These are phyloP conservation scores for Euschistus heros DNA, from an alignment of 1,140 invertebrate genomes.

Conservation along the genomic window DNA sequence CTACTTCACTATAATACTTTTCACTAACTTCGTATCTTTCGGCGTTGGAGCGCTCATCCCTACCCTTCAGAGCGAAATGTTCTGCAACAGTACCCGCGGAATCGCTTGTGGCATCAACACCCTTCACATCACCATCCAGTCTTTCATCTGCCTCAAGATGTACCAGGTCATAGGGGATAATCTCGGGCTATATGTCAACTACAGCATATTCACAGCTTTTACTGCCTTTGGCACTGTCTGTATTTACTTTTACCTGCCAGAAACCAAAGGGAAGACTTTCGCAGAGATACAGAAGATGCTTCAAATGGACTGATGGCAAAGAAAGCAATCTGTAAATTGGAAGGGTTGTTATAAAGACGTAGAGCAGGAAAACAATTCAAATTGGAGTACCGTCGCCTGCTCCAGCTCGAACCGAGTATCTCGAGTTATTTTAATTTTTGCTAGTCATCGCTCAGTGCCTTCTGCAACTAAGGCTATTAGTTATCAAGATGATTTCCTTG, in stretches of 20 bases:
- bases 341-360: too few species aligned
- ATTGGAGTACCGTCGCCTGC: too few species aligned
- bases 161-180: slow-evolving; percentile 37
- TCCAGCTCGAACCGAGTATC: too few species aligned
- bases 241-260: slow-evolving; percentile 36
- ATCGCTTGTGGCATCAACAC: slow-evolving; percentile 26
- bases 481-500: too few species aligned
- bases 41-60: slow-evolving; percentile 54
- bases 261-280: slow-evolving; percentile 41
- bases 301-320: not conserved
- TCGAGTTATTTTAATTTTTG: too few species aligned
- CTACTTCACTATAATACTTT: slow-evolving; percentile 34
- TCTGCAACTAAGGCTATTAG: too few species aligned
- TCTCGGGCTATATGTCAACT: slow-evolving; percentile 24
- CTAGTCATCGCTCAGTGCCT: too few species aligned
- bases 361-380: too few species aligned
- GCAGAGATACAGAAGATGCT: slow-evolving; percentile 34
- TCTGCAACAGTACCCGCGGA: slow-evolving; percentile 27
- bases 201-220: slow-evolving; percentile 20
- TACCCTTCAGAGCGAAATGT: slow-evolving; percentile 35
- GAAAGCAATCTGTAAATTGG: too few species aligned
- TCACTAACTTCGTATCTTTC: slow-evolving; percentile 35
- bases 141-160: slow-evolving; percentile 61
- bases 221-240: slow-evolving; percentile 28
- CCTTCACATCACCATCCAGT: slow-evolving; percentile 26